Conservation (phyloP, 2,797 vertebrate species). For the Alectoris magna region DNA sequence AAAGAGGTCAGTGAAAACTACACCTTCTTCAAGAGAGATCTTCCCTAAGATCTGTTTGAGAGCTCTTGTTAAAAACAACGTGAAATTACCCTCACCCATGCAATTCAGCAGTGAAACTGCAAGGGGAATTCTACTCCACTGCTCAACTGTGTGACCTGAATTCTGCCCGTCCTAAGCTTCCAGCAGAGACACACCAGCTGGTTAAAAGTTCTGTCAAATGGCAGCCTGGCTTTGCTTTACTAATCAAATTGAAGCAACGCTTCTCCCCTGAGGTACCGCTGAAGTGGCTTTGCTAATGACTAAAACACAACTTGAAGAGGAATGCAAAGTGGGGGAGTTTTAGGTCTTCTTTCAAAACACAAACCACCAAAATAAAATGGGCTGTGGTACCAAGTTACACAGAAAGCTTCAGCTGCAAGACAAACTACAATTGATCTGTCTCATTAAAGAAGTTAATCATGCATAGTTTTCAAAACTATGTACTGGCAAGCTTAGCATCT, state of each 20-base stretch:
- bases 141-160: rapidly evolving
- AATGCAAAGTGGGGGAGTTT: background rate
- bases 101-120: background rate
- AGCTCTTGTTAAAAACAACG: background rate
- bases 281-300: background rate
- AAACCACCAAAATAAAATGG: background rate
- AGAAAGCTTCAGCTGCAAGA: background rate
- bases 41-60: background rate
- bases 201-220: background rate
- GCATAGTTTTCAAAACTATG: background rate
- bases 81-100: background rate
- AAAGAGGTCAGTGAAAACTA: background rate
- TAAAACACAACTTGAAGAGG: background rate
- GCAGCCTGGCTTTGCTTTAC: background rate
- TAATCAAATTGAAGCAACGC: background rate
- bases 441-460: background rate
- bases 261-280: background rate
- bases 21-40: background rate
- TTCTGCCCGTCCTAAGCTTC: background rate
- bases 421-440: background rate
- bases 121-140: background rate
- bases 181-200: background rate
- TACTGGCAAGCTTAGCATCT: background rate
- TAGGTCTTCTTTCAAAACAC: background rate
- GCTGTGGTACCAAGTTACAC: background rate